Evolutionary conservation across 2,797 vertebrate genomes (phyloP), one percentile per base, ranked within the genome.

Genomic region (Sebastes taczanowskii): DNA sequence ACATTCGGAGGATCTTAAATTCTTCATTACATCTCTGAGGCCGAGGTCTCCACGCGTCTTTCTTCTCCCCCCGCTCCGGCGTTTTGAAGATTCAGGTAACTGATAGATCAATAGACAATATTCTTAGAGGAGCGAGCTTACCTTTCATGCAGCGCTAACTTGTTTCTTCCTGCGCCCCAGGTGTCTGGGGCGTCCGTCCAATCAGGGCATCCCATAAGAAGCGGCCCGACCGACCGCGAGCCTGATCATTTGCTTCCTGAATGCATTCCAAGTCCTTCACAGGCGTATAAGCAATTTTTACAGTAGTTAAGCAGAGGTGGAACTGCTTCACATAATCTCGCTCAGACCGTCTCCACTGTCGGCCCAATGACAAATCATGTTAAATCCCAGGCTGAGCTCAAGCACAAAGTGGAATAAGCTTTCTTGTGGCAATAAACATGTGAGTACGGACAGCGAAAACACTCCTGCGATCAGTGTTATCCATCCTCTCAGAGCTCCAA

Each of bases 221-320:
- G 80, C 77, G 52, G 80, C 79, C 68, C 25, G 58, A 56, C 83
- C 65, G 88, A 91, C 81, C 82, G 71, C 92, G 76, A 88, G 87
- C 80, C 83, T 69, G 80, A 91, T 92, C 88, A 86, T 93, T 93
- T 70, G 80, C 90, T 96, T 96, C 94, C 94, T 93, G 89, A 91
- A 90, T 79, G 88, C 94, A 94, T 96, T 95, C 94, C 94, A 94
- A 95, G 95, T 96, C 91, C 90, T 95, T 96, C 95, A 96, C 94
- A 96, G 94, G 94, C 90, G 91, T 94, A 95, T 95, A 94, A 95
- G 95, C 94, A 96, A 96, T 96, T 95, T 94, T 95, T 95, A 94
- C 95, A 95, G 94, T 94, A 94, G 93, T 95, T 96, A 95, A 91
- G 91, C 95, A 94, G 94, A 96, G 92, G 93, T 95, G 93, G 87